Evolutionary conservation across 2,113 vertebrate genomes (phyloP).

Genomic region (Callionymus lyra): DNA sequence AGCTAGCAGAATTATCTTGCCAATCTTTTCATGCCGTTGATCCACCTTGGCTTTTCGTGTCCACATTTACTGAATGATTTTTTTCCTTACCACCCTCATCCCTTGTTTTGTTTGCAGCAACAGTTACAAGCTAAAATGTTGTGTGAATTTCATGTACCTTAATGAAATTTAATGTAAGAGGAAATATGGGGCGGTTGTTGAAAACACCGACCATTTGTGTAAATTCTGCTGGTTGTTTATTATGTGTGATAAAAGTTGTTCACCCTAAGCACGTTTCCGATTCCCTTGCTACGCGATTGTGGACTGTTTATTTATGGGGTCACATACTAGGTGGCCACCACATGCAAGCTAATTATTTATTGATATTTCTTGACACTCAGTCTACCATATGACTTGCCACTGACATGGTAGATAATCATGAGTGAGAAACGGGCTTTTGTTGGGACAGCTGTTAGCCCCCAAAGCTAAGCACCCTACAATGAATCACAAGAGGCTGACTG

Average conservation of each 20-base stretch:
- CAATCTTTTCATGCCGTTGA: too few relatives aligned
- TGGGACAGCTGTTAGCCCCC: constrained; percentile 67
- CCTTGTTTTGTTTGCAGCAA: too few relatives aligned
- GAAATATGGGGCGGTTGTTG: constrained; percentile 21
- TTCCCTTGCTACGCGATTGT: too few relatives aligned
- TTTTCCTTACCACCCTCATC: too few relatives aligned
- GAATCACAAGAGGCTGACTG: constrained; percentile 37
- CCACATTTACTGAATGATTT: too few relatives aligned
- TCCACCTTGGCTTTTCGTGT: too few relatives aligned
- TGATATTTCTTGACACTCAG: constrained; percentile 45
- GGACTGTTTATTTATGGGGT: too few relatives aligned
- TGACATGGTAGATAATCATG: constrained; percentile 46
- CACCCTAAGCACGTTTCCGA: too few relatives aligned
- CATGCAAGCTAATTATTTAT: constrained; percentile 1
- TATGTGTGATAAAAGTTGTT: constrained; percentile 15
- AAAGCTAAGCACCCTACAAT: constrained; percentile 29
- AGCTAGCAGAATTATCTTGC: too few relatives aligned
- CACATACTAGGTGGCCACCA: not conserved
- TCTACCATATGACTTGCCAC: constrained; percentile 21
- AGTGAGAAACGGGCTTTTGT: constrained; percentile 65
- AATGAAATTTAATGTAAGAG: constrained; percentile 1
- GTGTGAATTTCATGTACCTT: constrained; percentile 1
- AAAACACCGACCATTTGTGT: constrained; percentile 48
- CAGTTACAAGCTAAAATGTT: not conserved
- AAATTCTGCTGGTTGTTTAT: constrained; percentile 31